Evolutionary conservation across 2,888 invertebrate species (phyloP).

Genomic region (Lasioglossum villosulum): DNA sequence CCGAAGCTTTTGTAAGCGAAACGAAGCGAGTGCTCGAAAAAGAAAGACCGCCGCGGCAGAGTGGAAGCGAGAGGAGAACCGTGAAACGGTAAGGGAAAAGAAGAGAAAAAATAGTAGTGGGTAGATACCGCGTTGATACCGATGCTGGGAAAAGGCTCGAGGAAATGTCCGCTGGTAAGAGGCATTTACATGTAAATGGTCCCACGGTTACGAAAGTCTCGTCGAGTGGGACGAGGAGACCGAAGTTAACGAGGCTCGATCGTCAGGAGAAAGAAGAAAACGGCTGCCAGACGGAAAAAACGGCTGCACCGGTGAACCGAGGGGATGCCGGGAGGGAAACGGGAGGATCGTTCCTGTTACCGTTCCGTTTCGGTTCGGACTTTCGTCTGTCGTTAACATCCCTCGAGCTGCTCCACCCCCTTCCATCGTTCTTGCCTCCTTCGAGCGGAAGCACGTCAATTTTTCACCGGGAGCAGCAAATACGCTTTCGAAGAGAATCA

Average conservation of each 20-base stretch:
- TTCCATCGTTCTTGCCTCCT: conserved; percentile 50
- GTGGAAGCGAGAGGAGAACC: neutral
- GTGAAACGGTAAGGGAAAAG: neutral
- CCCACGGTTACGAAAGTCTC: conserved; percentile 67
- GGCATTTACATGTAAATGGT: conserved; percentile 75
- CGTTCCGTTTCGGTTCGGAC: conserved; percentile 62
- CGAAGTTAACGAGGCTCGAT: conserved; percentile 73
- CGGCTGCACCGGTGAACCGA: conserved; percentile 19
- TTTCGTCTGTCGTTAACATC: conserved; percentile 69
- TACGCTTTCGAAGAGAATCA: conserved; percentile 40
- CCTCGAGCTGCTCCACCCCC: conserved; percentile 30
- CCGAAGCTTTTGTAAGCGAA: conserved; percentile 73
- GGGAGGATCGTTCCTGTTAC: neutral
- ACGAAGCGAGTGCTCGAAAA: conserved; percentile 45
- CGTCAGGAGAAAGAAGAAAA: conserved; percentile 62
- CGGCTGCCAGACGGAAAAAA: conserved; percentile 54
- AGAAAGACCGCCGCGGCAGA: conserved; percentile 33
- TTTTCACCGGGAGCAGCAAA: conserved; percentile 39
- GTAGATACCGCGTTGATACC: conserved; percentile 61
- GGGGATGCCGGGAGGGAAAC: neutral
- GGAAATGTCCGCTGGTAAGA: conserved; percentile 72
- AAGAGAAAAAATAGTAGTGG: neutral
- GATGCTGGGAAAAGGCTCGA: conserved; percentile 64
- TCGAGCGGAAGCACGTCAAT: conserved; percentile 48
- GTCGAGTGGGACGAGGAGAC: conserved; percentile 49